Percentiles rank a stretch among this genome's conserved stretches.
phyloP scores from a whole-genome alignment of 1,140 invertebrate genomes.

The Procambarus clarkii region DNA sequence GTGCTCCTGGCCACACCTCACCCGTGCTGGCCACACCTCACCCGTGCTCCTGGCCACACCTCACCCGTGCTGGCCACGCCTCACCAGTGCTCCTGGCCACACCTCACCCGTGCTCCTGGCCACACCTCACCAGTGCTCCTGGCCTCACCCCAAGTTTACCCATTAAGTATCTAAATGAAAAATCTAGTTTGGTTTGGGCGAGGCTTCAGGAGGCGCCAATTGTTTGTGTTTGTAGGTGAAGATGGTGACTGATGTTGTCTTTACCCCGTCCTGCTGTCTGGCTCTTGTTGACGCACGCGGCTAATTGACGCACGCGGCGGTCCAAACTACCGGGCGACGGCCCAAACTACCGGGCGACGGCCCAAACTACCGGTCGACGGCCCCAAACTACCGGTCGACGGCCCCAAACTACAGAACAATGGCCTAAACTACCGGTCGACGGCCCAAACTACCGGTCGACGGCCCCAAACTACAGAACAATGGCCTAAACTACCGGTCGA shows the following conservation, averaged over 20 bases:
- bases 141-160: neutral
- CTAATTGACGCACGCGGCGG: neutral
- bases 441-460: too few relatives aligned
- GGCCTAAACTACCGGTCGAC: too few relatives aligned
- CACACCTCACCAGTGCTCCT: too few relatives aligned
- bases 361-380: too few relatives aligned
- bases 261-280: neutral
- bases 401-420: too few relatives aligned
- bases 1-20: neutral
- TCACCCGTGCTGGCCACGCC: neutral
- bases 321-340: neutral
- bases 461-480: too few relatives aligned
- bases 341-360: too few relatives aligned
- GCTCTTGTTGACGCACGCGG: neutral
- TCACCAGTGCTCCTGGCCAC: neutral
- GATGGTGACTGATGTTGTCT: neutral
- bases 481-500: too few relatives aligned
- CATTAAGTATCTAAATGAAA: slow-evolving; percentile 9
- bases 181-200: neutral
- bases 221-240: neutral
- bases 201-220: neutral
- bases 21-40: neutral
- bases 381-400: too few relatives aligned
- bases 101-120: too few relatives aligned
- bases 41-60: neutral